phyloP scores from a whole-genome alignment of 2,797 vertebrate genomes.

The Bufotes viridis region DNA sequence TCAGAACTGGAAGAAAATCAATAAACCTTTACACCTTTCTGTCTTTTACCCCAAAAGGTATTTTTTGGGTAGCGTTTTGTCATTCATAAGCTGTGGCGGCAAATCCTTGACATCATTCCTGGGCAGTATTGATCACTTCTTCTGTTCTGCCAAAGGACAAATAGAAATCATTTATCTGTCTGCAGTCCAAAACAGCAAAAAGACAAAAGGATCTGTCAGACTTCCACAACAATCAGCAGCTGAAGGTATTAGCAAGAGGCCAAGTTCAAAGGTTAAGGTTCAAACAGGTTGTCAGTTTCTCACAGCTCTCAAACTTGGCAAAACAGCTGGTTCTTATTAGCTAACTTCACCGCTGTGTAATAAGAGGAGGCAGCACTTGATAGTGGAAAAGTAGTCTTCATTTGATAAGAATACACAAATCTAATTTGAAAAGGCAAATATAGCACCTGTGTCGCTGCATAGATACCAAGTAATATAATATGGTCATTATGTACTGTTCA shows the following conservation, averaged over 20 bases:
- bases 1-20: conserved; percentile 89
- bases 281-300: conserved; percentile 82
- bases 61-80: conserved; percentile 88
- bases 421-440: conserved; percentile 34
- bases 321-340: conserved; percentile 82
- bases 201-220: conserved; percentile 85
- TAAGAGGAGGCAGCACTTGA: conserved; percentile 60
- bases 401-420: conserved; percentile 29
- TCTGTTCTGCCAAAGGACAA: conserved; percentile 90
- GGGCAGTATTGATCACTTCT: conserved; percentile 96
- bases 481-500: too few species aligned
- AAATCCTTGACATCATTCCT: conserved; percentile 98
- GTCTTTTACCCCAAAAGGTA: conserved; percentile 88
- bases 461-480: too few species aligned
- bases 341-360: conserved; percentile 67
- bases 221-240: conserved; percentile 85
- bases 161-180: conserved; percentile 97
- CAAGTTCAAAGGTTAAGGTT: conserved; percentile 87
- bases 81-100: conserved; percentile 96
- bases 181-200: conserved; percentile 79
- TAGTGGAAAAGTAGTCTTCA: not conserved
- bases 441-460: conserved; percentile 28
- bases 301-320: conserved; percentile 73
- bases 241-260: conserved; percentile 84
- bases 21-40: conserved; percentile 96